A percentile compares a stretch with the other conserved stretches of the same genome.
Evolutionary conservation across 23 tunicate species (phyloP).

Genomic region (Botrylloides violaceus): DNA sequence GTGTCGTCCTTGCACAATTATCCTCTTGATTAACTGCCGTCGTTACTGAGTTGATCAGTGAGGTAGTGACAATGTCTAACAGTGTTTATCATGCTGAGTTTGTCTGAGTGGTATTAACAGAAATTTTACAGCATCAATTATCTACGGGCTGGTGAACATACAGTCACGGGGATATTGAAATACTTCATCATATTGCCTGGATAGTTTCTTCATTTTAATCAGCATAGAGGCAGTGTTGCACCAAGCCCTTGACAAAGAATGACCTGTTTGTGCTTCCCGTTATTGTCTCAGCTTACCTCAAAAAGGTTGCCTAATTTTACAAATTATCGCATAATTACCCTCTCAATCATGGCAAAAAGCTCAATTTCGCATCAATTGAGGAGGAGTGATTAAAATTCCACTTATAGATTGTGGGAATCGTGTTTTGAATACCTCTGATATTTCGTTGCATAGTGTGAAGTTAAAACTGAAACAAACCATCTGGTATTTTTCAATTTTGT

Average conservation of each 20-base stretch:
- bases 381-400: background rate
- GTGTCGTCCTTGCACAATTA: too few species aligned
- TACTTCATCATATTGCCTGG: background rate
- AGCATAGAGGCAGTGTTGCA: background rate
- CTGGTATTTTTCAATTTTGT: too few species aligned
- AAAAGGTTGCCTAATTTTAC: background rate
- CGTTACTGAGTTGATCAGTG: background rate
- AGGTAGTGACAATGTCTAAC: background rate
- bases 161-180: background rate
- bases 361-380: background rate
- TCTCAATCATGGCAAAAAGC: background rate
- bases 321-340: background rate
- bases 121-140: slow-evolving; percentile 1
- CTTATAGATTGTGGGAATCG: background rate
- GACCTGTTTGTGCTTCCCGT: background rate
- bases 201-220: background rate
- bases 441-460: too few species aligned
- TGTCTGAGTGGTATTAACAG: background rate
- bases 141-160: background rate
- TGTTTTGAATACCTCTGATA: background rate
- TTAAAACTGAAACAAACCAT: too few species aligned
- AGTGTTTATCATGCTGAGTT: background rate
- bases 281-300: background rate
- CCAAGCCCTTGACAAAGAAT: background rate
- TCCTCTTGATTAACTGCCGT: too few species aligned